phyloP scores from a whole-genome alignment of 2,888 invertebrate genomes.

The Drosophila aldrichi region DNA sequence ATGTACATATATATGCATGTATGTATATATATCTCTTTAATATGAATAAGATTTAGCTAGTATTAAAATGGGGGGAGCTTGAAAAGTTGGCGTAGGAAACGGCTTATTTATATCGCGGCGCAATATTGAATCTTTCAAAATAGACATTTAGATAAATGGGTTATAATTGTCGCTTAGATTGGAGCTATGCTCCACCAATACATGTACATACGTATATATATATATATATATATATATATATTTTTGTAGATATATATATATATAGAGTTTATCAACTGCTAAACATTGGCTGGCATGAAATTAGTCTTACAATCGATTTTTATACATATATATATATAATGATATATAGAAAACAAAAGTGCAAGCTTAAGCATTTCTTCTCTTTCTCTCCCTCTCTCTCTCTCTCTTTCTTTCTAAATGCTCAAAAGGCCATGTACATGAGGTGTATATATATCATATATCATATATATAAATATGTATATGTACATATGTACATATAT shows the following conservation, averaged over 20 bases:
- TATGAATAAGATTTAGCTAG: constrained; percentile 1
- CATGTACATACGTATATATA: background rate
- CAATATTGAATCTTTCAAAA: constrained; percentile 18
- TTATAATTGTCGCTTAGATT: constrained; percentile 11
- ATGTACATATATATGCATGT: background rate
- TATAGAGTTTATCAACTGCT: constrained; percentile 31
- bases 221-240: constrained; percentile 3
- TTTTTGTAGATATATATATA: background rate
- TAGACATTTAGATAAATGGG: constrained; percentile 1
- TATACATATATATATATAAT: background rate
- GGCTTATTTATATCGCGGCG: constrained; percentile 14
- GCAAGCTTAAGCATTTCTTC: constrained; percentile 24
- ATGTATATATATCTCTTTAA: background rate
- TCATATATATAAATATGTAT: background rate
- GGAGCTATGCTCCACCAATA: constrained; percentile 46
- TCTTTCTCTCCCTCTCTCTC: background rate
- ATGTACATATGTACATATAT: constrained; percentile 3
- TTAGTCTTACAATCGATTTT: constrained; percentile 38
- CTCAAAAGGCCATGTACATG: constrained; percentile 29
- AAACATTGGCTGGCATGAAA: constrained; percentile 47
- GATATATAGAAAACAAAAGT: background rate
- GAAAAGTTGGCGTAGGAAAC: constrained; percentile 63
- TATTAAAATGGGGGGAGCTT: constrained; percentile 33
- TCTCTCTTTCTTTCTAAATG: background rate
- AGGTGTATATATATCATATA: background rate